phyloP scores from a whole-genome alignment of 2,113 vertebrate genomes.

The Istiophorus platypterus region DNA sequence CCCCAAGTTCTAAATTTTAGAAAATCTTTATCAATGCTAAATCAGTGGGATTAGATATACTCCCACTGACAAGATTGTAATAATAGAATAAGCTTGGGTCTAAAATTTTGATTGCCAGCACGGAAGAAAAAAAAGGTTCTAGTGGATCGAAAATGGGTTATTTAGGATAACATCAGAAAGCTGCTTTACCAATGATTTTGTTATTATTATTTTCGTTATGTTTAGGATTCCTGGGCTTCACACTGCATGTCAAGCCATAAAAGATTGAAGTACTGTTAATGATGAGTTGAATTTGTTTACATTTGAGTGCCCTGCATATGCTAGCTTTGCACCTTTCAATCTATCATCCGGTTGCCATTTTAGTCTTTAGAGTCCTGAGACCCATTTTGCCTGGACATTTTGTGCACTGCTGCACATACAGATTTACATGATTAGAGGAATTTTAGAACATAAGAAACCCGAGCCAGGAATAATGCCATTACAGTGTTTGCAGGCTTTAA shows the following conservation, averaged over 20 bases:
- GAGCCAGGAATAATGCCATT: not conserved
- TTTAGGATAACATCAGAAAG: not conserved
- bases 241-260: not conserved
- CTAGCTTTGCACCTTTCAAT: not conserved
- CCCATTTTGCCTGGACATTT: slow-evolving; percentile 27
- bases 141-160: not conserved
- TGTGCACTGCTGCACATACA: slow-evolving; percentile 25
- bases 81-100: not conserved
- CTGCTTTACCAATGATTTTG: not conserved
- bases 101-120: not conserved
- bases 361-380: slow-evolving; percentile 18
- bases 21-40: not conserved
- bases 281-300: slow-evolving; percentile 17
- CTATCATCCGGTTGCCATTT: slow-evolving; percentile 13
- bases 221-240: not conserved
- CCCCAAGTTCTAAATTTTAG: not conserved
- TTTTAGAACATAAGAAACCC: not conserved
- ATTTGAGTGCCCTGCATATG: not conserved
- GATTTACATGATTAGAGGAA: slow-evolving; percentile 20
- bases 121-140: not conserved
- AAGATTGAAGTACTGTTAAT: not conserved
- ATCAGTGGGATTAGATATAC: not conserved
- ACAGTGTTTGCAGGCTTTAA: not conserved
- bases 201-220: not conserved
- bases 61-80: not conserved